phyloP scores from a whole-genome alignment of 2,888 invertebrate species.

The Drosophila testacea region DNA sequence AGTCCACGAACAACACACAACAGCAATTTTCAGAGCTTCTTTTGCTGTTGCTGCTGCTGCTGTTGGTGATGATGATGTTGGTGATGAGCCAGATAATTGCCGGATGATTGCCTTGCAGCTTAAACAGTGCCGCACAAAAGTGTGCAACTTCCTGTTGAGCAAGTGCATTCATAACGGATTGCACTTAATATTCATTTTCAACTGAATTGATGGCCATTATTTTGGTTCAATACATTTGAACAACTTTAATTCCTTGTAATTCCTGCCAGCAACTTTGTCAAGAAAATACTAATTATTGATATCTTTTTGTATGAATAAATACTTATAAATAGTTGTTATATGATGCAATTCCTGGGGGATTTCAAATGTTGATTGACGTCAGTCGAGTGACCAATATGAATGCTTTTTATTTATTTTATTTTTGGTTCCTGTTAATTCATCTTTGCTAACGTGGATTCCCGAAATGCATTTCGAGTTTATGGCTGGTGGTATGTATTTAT shows the following conservation, averaged over 20 bases:
- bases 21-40: slow-evolving; percentile 11
- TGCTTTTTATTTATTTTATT: not conserved
- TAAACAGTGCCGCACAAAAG: slow-evolving; percentile 32
- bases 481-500: slow-evolving; percentile 2
- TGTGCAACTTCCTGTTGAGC: slow-evolving; percentile 11
- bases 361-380: slow-evolving; percentile 5
- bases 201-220: not conserved
- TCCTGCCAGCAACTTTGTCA: not conserved
- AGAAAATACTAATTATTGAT: not conserved
- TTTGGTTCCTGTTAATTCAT: slow-evolving; percentile 2
- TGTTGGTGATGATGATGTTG: slow-evolving; percentile 19
- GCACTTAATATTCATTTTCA: not conserved
- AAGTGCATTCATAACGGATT: slow-evolving; percentile 2
- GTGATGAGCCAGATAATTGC: slow-evolving; percentile 44
- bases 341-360: not conserved
- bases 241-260: not conserved
- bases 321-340: too few species aligned
- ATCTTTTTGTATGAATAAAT: not conserved
- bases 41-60: not conserved
- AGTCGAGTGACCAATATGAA: slow-evolving; percentile 3
- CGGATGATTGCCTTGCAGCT: slow-evolving; percentile 28
- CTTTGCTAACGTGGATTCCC: slow-evolving; percentile 1
- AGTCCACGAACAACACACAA: slow-evolving; percentile 11
- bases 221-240: not conserved
- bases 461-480: slow-evolving; percentile 16